Conservation (phyloP, 2,797 vertebrate genomes). For the Tarsius wallacei region DNA sequence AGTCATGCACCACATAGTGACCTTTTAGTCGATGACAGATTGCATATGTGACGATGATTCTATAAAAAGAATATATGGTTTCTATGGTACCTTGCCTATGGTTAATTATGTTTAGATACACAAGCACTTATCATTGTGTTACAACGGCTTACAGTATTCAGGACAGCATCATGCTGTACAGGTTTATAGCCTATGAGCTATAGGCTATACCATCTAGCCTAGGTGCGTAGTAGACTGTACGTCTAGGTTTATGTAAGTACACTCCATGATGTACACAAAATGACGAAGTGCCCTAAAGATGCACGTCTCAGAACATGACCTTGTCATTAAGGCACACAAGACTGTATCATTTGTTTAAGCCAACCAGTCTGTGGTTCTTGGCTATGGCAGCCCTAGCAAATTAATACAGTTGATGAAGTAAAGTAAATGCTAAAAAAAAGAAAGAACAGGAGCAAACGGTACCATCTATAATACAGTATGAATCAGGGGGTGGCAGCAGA, state of each 20-base stretch:
- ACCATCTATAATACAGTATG: rapidly evolving
- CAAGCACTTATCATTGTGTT: neutral
- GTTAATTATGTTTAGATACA: neutral
- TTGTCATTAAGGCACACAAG: neutral
- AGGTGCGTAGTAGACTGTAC: neutral
- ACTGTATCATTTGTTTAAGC: neutral
- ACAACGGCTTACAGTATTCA: neutral
- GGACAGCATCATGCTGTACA: neutral
- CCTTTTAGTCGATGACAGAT: neutral
- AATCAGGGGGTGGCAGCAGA: neutral
- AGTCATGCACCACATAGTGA: neutral
- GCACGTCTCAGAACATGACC: neutral
- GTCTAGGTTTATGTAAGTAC: neutral
- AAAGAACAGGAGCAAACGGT: neutral
- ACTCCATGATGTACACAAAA: neutral
- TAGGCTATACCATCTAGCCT: neutral
- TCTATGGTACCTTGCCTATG: neutral
- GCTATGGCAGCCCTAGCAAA: neutral
- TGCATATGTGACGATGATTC: neutral
- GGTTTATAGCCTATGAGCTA: neutral
- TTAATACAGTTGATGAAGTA: neutral
- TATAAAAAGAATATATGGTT: neutral
- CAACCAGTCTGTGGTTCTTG: no score
- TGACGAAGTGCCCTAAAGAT: neutral
- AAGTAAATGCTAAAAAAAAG: neutral